Evolutionary conservation across 2,888 invertebrate genomes (phyloP), one percentile per base, ranked within the genome.

Genomic region (Spodoptera picta): DNA sequence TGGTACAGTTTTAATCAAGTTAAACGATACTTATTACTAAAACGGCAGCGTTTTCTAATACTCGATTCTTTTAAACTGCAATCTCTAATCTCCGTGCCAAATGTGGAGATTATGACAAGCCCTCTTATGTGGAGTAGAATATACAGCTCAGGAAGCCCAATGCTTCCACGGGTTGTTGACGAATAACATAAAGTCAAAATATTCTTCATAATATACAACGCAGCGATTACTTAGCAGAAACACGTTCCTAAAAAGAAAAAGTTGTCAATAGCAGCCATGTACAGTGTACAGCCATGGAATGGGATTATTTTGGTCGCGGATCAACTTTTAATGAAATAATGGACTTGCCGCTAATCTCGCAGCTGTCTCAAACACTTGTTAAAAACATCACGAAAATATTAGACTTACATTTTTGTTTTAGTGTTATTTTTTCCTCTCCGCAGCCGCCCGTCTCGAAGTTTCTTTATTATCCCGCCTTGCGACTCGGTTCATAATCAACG

Each of bases 311-410:
- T 61, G 58, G 64, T 56, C 52, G 14, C 5, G 68, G 80, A 79
- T 80, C 65, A 87, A 88, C 77, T 87, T 88, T 84, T 85, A 87
- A 88, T 87, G 82, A 83, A 84, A 85, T 83, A 82, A 76, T 65
- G 61, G 65, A 65, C 66, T 79, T 77, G 73, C 83, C 77, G 79
- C 78, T 83, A 80, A 86, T 84, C 85, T 83, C 59, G 67, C 73
- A 71, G 79, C 83, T 86, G 87, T 81, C 80, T 55, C 56, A 55
- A 79, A 79, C 87, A 85, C 68, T 85, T 80, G 82, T 80, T 66
- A 74, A 72, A 75, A 81, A 66, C 73, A 65, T 73, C 69, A 44
- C 61, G 64, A 66, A 79, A 79, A 73, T 66, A 51, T 78, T 50
- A 53, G 42, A 46, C 31, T 45, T 43, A 49, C 49, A 50, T 66